Conservation (phyloP, 2,113 vertebrate species). For the Malurus elegans region DNA sequence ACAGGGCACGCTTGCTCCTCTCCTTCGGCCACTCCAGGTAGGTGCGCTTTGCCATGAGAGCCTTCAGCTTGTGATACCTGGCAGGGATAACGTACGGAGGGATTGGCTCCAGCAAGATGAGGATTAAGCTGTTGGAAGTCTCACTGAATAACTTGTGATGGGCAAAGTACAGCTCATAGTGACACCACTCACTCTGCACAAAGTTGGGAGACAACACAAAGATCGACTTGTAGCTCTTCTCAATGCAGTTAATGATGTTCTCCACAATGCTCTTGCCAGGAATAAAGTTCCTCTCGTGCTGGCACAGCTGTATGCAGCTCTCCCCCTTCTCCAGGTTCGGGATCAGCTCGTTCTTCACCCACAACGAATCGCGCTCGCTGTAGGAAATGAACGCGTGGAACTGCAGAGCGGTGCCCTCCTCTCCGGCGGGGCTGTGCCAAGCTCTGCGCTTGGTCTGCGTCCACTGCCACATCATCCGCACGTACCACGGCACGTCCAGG, state of each 20-base stretch:
- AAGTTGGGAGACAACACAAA: slow-evolving; percentile 91
- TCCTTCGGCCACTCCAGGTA: slow-evolving; percentile 90
- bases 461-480: slow-evolving; percentile 86
- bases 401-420: slow-evolving; percentile 53
- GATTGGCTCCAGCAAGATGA: slow-evolving; percentile 86
- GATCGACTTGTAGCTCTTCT: slow-evolving; percentile 85
- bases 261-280: slow-evolving; percentile 85
- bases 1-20: slow-evolving; percentile 79
- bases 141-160: slow-evolving; percentile 81
- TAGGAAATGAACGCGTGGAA: slow-evolving; percentile 93
- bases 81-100: slow-evolving; percentile 80
- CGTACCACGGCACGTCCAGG: slow-evolving; percentile 86
- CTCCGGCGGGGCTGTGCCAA: neutral
- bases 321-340: slow-evolving; percentile 80
- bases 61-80: slow-evolving; percentile 84
- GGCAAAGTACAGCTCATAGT: slow-evolving; percentile 92
- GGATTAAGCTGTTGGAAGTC: slow-evolving; percentile 76
- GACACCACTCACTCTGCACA: slow-evolving; percentile 91
- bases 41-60: slow-evolving; percentile 80
- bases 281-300: slow-evolving; percentile 72
- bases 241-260: slow-evolving; percentile 88
- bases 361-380: slow-evolving; percentile 80
- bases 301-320: slow-evolving; percentile 61
- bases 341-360: slow-evolving; percentile 82
- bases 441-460: slow-evolving; percentile 79